phyloP scores from a whole-genome alignment of 2,888 invertebrate species.

The Byasa hedistus region DNA sequence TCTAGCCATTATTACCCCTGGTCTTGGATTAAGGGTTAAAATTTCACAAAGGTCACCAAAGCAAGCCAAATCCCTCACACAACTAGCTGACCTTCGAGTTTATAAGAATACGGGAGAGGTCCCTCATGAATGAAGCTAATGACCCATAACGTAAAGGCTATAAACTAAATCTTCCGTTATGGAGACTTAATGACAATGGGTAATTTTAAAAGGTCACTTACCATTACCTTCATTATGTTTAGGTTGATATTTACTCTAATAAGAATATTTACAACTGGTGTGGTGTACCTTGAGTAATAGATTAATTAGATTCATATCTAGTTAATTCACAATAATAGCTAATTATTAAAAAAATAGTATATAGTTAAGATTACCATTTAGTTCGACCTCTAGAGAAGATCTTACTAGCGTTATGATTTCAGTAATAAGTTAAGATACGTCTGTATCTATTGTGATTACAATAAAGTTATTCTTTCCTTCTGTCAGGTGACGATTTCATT shows the following conservation, averaged over 20 bases:
- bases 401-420: too few relatives aligned
- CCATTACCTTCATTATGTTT: not conserved
- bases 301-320: too few relatives aligned
- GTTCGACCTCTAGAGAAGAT: too few relatives aligned
- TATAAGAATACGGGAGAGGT: conserved; percentile 15
- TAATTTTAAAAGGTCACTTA: conserved; percentile 15
- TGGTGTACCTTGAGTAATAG: too few relatives aligned
- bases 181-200: conserved; percentile 6
- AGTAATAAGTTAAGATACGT: too few relatives aligned
- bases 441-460: too few relatives aligned
- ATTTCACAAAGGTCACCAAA: not conserved
- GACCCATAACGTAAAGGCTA: conserved; percentile 19
- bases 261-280: not conserved
- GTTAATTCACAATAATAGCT: too few relatives aligned
- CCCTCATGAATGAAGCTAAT: conserved; percentile 12
- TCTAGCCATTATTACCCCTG: not conserved
- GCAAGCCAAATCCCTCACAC: not conserved
- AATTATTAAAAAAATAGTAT: too few relatives aligned
- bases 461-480: too few relatives aligned
- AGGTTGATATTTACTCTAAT: not conserved
- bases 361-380: too few relatives aligned
- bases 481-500: too few relatives aligned
- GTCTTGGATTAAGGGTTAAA: not conserved
- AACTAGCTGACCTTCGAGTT: not conserved
- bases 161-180: conserved; percentile 12